phyloP scores from a whole-genome alignment of 1,140 invertebrate genomes.

The Drosophila pruinosa region DNA sequence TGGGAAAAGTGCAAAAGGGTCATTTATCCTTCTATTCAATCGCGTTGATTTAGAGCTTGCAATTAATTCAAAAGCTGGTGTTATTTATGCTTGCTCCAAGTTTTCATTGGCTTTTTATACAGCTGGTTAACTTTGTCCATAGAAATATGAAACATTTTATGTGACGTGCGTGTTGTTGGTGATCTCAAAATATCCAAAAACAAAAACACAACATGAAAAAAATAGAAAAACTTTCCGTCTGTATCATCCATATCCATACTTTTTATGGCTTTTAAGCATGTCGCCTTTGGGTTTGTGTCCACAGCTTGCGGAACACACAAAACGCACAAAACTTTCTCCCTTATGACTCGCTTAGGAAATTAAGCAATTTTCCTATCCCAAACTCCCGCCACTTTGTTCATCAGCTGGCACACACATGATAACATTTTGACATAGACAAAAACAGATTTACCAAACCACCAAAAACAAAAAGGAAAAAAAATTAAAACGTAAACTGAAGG shows the following conservation, averaged over 20 bases:
- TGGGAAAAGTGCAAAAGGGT: no score
- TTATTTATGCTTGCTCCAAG: slow-evolving; percentile 59
- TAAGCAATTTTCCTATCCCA: slow-evolving; percentile 58
- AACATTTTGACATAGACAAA: slow-evolving; percentile 53
- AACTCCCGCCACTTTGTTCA: neutral
- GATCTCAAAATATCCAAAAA: slow-evolving; percentile 9
- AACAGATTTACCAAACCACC: slow-evolving; percentile 57
- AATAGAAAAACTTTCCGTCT: slow-evolving; percentile 53
- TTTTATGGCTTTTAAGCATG: slow-evolving; percentile 75
- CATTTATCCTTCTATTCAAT: no score
- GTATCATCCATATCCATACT: slow-evolving; percentile 21
- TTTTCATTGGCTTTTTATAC: slow-evolving; percentile 20
- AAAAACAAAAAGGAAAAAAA: slow-evolving; percentile 7
- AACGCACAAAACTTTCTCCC: slow-evolving; percentile 61
- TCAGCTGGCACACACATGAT: slow-evolving; percentile 46
- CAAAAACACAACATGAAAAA: neutral
- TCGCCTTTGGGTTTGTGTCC: slow-evolving; percentile 38
- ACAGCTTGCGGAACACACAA: slow-evolving; percentile 48
- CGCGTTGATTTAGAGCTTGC: slow-evolving; percentile 21
- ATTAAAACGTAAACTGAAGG: slow-evolving; percentile 11
- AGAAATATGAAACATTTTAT: slow-evolving; percentile 14
- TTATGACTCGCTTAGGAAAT: slow-evolving; percentile 76
- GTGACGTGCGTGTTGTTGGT: slow-evolving; percentile 13
- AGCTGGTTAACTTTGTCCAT: slow-evolving; percentile 16
- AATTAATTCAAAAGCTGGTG: slow-evolving; percentile 67